Base-by-base conservation (phyloP, 2,888 invertebrate genomes). In the Pegoplata infirma region DNA sequence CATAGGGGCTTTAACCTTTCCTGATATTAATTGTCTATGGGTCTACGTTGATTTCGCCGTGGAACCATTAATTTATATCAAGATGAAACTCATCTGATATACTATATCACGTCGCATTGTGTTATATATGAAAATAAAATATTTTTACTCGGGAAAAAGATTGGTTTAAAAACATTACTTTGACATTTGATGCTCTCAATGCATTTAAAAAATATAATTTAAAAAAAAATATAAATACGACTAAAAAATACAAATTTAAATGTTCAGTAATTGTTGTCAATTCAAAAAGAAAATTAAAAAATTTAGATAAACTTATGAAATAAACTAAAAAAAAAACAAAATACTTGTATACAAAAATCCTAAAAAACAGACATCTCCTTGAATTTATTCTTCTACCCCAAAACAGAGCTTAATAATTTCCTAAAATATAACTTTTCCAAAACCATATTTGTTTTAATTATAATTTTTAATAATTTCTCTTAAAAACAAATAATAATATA, bases 191-290 rank as follows among this genome's bases (percentile, higher is more conserved):
- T n/a, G n/a, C n/a, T n/a, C n/a, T n/a, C n/a, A n/a, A n/a, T n/a
- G n/a, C n/a, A 23, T 51, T 23, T 14, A 21, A 58, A n/a, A 0
- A 46, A 25, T 44, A 4, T 16, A 56, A 67, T 40, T 8, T 17
- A 55, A 32, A 49, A 21, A 75, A 44, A 67, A 1, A 25, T 32
- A 44, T 59, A 49, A 23, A 67, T 17, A 21, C 5, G 8, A 6
- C 16, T 1, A 25, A 53, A 47, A 32, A 49, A 17, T 59, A 63
- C 51, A 12, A 49, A 59, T 56, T 53, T 80, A 16, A 75, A 74
- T 76, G 68, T 79, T 78, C 80, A 73, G 56, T 78, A 76, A 80
- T 81, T 76, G 74, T 80, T 82, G 82, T 82, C 82, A 82, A 82
- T 82, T 80, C 67, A 61, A 71, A 73, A 75, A n/a, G n/a, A n/a